These are phyloP conservation scores for Craniophora ligustri DNA, from an alignment of 2,888 invertebrate genomes.

Conservation along the genomic window DNA sequence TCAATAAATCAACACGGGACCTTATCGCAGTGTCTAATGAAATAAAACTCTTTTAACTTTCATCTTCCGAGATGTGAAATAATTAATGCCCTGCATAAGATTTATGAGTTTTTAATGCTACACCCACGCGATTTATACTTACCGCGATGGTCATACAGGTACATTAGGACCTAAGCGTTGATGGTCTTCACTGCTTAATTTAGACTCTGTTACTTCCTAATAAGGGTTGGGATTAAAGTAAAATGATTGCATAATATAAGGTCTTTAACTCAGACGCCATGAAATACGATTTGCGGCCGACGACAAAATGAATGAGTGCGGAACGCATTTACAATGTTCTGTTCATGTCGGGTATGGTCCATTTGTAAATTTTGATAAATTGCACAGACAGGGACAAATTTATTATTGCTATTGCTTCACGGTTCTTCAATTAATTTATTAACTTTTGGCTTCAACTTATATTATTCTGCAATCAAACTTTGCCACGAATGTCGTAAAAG, in stretches of 20 bases:
- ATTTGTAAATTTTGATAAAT: conserved; percentile 56
- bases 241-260: conserved; percentile 48
- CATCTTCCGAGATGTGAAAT: conserved; percentile 69
- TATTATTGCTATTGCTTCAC: conserved; percentile 34
- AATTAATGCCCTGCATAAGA: conserved; percentile 76
- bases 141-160: conserved; percentile 64
- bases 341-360: conserved; percentile 57
- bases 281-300: conserved; percentile 68
- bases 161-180: conserved; percentile 48
- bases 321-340: conserved; percentile 63
- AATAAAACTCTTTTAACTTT: conserved; percentile 74
- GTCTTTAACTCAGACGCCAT: conserved; percentile 53
- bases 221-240: conserved; percentile 30
- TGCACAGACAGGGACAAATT: conserved; percentile 48
- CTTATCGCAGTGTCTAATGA: conserved; percentile 78
- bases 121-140: conserved; percentile 73
- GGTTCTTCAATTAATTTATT: too few species aligned
- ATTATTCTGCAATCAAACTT: too few species aligned
- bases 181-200: conserved; percentile 16
- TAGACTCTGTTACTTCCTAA: conserved; percentile 40
- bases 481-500: too few species aligned
- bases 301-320: conserved; percentile 72
- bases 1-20: conserved; percentile 76
- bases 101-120: conserved; percentile 83
- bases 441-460: neutral